A percentile compares a stretch with the other conserved stretches of the same genome.
phyloP scores from a whole-genome alignment of 2,113 vertebrate species.

The Cercocebus atys region DNA sequence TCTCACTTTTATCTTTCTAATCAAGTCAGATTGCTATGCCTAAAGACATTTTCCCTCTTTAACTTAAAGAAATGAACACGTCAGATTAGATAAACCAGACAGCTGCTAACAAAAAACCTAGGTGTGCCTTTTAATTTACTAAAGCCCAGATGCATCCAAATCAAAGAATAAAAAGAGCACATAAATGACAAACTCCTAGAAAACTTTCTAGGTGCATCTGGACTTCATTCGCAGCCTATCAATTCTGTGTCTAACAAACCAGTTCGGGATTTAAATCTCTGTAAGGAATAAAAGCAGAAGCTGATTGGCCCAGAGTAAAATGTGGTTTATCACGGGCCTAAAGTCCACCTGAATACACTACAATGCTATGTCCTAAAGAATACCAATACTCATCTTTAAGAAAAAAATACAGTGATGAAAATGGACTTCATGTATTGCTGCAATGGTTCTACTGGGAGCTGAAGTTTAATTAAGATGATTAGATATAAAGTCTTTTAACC shows the following conservation, averaged over 20 bases:
- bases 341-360: constrained; percentile 4
- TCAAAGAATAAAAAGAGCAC: constrained; percentile 66
- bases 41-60: constrained; percentile 73
- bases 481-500: constrained; percentile 57
- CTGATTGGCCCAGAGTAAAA: constrained; percentile 28
- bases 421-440: constrained; percentile 8
- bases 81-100: constrained; percentile 72
- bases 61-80: constrained; percentile 77
- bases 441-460: constrained; percentile 21
- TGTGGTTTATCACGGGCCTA: not conserved
- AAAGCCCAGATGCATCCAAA: constrained; percentile 63
- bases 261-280: constrained; percentile 54
- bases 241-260: constrained; percentile 49
- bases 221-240: constrained; percentile 37
- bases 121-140: constrained; percentile 74
- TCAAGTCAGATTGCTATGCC: constrained; percentile 66
- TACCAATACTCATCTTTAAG: not conserved
- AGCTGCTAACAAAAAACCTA: constrained; percentile 73
- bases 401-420: not conserved
- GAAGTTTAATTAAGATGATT: constrained; percentile 46
- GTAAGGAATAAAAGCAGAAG: constrained; percentile 37
- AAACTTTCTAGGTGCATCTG: constrained; percentile 59
- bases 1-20: constrained; percentile 73
- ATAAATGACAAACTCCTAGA: constrained; percentile 34
- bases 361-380: not conserved